phyloP scores from a whole-genome alignment of 2,797 vertebrate genomes.

The Megalops cyprinoides region DNA sequence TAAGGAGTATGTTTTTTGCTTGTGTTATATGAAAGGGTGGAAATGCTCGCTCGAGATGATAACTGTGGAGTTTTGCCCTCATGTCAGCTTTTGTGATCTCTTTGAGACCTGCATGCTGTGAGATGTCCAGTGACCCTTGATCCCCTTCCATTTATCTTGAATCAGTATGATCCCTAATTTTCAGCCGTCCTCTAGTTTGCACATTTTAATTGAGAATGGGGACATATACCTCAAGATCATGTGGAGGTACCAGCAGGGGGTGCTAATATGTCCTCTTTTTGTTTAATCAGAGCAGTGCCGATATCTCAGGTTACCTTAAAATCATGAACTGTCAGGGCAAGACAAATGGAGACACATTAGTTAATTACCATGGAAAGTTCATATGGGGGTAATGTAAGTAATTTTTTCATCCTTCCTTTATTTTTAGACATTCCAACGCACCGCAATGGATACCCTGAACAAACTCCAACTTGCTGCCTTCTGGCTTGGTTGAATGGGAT shows the following conservation, averaged over 20 bases:
- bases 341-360: slow-evolving; percentile 84
- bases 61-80: not conserved
- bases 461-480: slow-evolving; percentile 58
- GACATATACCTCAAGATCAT: slow-evolving; percentile 52
- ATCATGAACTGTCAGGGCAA: slow-evolving; percentile 82
- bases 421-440: slow-evolving; percentile 65
- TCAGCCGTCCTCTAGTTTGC: not conserved
- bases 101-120: not conserved
- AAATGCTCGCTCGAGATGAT: not conserved
- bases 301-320: slow-evolving; percentile 81
- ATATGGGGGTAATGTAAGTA: slow-evolving; percentile 73
- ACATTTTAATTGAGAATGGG: slow-evolving; percentile 43
- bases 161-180: not conserved
- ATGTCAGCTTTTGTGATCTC: not conserved
- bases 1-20: not conserved
- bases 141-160: not conserved
- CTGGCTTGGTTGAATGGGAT: slow-evolving; percentile 60
- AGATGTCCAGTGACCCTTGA: not conserved
- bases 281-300: slow-evolving; percentile 61
- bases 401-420: slow-evolving; percentile 59
- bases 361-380: slow-evolving; percentile 83
- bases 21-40: not conserved
- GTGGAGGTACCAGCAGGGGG: slow-evolving; percentile 85
- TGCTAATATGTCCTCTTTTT: slow-evolving; percentile 79
- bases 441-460: slow-evolving; percentile 57